Conservation (phyloP, 2,888 invertebrate species). For the Eupeodes luniger region DNA sequence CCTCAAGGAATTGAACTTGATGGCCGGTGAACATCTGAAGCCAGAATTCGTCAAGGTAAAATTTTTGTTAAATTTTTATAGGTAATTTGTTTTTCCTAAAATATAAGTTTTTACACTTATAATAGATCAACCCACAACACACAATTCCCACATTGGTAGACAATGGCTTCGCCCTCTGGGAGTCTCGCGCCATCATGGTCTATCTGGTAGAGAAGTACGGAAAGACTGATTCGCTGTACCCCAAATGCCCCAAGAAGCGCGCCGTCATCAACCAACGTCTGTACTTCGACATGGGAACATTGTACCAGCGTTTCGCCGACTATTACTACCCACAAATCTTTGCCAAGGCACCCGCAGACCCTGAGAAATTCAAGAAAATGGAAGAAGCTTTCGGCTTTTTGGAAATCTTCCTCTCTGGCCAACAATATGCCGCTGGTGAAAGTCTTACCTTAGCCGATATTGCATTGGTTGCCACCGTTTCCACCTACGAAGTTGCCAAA, state of each 20-base stretch:
- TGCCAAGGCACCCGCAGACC: conserved; percentile 87
- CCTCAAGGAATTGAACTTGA: conserved; percentile 86
- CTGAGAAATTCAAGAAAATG: conserved; percentile 88
- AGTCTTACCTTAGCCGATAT: conserved; percentile 92
- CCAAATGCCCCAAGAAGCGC: conserved; percentile 90
- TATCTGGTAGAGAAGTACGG: conserved; percentile 93
- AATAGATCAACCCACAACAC: conserved; percentile 93
- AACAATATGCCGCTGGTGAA: conserved; percentile 89
- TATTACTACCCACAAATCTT: conserved; percentile 89
- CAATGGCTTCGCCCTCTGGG: conserved; percentile 92
- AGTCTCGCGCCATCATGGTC: conserved; percentile 92
- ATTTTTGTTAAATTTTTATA: background rate
- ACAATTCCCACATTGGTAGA: conserved; percentile 93
- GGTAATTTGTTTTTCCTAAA: background rate
- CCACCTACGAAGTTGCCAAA: conserved; percentile 88
- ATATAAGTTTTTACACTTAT: background rate
- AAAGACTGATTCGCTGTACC: conserved; percentile 89
- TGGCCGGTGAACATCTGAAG: conserved; percentile 88
- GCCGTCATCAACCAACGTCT: conserved; percentile 91
- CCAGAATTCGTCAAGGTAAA: conserved; percentile 89
- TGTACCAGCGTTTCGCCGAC: conserved; percentile 89
- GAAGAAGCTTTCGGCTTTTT: conserved; percentile 88
- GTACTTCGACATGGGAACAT: conserved; percentile 91
- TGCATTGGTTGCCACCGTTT: conserved; percentile 87
- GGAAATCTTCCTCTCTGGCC: conserved; percentile 89